phyloP scores from a whole-genome alignment of 2,888 invertebrate genomes.

The Acleris laterana region DNA sequence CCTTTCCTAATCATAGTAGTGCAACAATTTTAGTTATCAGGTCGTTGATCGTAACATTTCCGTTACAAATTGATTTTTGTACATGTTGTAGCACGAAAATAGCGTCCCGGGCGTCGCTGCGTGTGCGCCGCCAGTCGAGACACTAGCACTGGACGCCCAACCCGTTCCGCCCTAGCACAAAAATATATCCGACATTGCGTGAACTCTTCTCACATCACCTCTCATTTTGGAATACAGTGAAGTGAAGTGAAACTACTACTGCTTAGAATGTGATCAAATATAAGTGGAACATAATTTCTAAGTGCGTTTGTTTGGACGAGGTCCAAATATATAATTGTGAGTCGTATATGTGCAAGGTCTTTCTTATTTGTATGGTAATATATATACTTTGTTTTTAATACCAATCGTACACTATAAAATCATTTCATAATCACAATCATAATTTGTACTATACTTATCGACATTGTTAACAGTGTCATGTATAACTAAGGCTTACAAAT shows the following conservation, averaged over 20 bases:
- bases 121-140: conserved; percentile 51
- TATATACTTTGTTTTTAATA: conserved; percentile 17
- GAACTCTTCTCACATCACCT: conserved; percentile 45
- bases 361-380: conserved; percentile 60
- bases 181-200: conserved; percentile 51
- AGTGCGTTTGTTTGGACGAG: conserved; percentile 60
- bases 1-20: neutral
- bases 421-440: no score
- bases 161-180: conserved; percentile 57
- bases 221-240: conserved; percentile 40
- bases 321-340: conserved; percentile 69
- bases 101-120: conserved; percentile 77
- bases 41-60: conserved; percentile 84
- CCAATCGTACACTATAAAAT: no score
- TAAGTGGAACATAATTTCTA: conserved; percentile 48
- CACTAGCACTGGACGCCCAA: conserved; percentile 46
- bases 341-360: conserved; percentile 57
- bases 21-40: conserved; percentile 54
- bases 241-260: conserved; percentile 31
- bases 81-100: conserved; percentile 81
- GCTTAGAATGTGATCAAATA: conserved; percentile 45
- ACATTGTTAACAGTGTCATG: no score
- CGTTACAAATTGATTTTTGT: conserved; percentile 79
- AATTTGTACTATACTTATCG: no score
- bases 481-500: no score